These are phyloP conservation scores for Etheostoma nigrum DNA, from an alignment of 2,797 vertebrate species.

Conservation along the genomic window DNA sequence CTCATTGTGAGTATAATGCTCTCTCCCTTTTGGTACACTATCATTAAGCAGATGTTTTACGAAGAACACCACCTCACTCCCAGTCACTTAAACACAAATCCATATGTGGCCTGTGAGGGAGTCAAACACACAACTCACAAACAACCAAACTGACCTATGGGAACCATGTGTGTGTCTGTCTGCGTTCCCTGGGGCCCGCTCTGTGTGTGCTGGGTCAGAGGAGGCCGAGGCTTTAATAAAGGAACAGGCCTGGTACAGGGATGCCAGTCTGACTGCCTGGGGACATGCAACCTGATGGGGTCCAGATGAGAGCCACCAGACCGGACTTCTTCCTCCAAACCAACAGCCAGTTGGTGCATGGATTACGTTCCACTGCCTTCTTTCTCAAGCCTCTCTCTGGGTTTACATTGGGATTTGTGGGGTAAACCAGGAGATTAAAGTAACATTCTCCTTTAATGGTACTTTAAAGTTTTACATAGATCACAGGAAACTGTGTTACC, in stretches of 20 bases:
- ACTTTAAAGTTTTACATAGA: conserved; percentile 46
- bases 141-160: conserved; percentile 79
- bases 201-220: conserved; percentile 76
- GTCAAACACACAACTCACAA: conserved; percentile 75
- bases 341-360: conserved; percentile 37
- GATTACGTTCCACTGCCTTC: conserved; percentile 21
- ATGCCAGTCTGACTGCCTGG: conserved; percentile 80
- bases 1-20: conserved; percentile 46
- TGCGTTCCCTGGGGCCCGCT: conserved; percentile 69
- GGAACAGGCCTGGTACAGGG: conserved; percentile 74
- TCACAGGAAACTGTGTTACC: conserved; percentile 49
- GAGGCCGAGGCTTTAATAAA: conserved; percentile 81
- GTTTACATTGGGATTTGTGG: conserved; percentile 55
- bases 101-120: conserved; percentile 78
- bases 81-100: conserved; percentile 61
- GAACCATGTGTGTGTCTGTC: conserved; percentile 78
- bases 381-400: conserved; percentile 24
- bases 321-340: conserved; percentile 60
- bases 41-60: conserved; percentile 81
- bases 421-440: conserved; percentile 52
- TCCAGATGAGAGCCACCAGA: conserved; percentile 83
- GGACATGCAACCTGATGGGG: conserved; percentile 77
- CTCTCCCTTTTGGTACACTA: conserved; percentile 61
- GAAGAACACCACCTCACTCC: conserved; percentile 67
- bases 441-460: conserved; percentile 48